Percentiles rank a stretch among this genome's conserved stretches.
Conservation (phyloP, 2,888 invertebrate species). For the Aethes cnicana region DNA sequence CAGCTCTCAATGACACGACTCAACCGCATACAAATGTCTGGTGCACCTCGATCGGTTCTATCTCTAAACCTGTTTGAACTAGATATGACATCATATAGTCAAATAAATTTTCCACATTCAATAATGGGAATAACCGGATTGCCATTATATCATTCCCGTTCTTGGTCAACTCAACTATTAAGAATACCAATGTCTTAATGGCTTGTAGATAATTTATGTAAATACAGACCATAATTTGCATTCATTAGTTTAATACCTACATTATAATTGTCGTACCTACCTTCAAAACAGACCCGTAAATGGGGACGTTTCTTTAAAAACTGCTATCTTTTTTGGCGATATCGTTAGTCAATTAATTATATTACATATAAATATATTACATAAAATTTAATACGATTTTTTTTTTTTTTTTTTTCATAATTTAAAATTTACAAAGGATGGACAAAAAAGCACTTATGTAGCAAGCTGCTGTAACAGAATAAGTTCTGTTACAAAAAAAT, state of each 20-base stretch:
- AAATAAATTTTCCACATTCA: not conserved
- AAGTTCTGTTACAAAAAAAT: too few species aligned
- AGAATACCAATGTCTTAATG: slow-evolving; percentile 1
- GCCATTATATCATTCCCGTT: not conserved
- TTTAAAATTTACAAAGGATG: too few species aligned
- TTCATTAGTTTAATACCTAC: too few species aligned
- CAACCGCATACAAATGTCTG: slow-evolving; percentile 1
- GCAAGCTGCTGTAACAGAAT: too few species aligned
- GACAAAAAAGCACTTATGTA: too few species aligned
- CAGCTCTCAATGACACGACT: slow-evolving; percentile 25
- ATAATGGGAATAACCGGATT: not conserved
- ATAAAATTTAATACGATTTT: too few species aligned
- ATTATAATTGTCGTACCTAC: too few species aligned
- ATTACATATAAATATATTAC: too few species aligned
- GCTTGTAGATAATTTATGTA: slow-evolving; percentile 10
- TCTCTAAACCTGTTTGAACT: not conserved
- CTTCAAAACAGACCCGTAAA: slow-evolving; percentile 5
- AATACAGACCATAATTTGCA: slow-evolving; percentile 6
- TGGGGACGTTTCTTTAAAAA: not conserved
- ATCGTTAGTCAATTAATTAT: too few species aligned
- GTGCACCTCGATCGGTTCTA: slow-evolving; percentile 12
- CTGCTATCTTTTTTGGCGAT: too few species aligned
- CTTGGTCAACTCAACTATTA: slow-evolving; percentile 2
- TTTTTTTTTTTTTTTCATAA: too few species aligned
- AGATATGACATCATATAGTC: not conserved